phyloP scores from a whole-genome alignment of 2,797 vertebrate genomes.

The Astyanax mexicanus region DNA sequence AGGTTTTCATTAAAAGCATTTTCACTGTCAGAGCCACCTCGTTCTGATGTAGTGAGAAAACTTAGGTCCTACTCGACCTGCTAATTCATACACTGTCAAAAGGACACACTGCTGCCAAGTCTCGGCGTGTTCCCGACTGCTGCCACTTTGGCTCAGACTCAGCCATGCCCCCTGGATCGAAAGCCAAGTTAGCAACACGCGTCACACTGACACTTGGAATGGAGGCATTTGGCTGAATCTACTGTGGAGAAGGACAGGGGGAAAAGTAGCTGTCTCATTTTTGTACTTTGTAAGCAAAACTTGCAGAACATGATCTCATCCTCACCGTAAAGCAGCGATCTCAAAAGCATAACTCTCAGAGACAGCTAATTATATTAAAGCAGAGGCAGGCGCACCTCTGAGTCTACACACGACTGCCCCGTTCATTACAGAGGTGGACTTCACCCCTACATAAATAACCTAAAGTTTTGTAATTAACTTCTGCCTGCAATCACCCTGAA shows the following conservation, averaged over 20 bases:
- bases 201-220: slow-evolving; percentile 36
- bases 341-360: slow-evolving; percentile 63
- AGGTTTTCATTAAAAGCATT: slow-evolving; percentile 11
- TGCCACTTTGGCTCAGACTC: slow-evolving; percentile 22
- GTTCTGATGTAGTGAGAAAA: slow-evolving; percentile 33
- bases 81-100: slow-evolving; percentile 53
- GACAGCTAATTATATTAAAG: slow-evolving; percentile 77
- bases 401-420: background rate
- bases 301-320: slow-evolving; percentile 71
- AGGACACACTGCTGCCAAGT: slow-evolving; percentile 35
- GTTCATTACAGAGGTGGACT: slow-evolving; percentile 50
- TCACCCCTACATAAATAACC: slow-evolving; percentile 13
- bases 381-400: slow-evolving; percentile 59
- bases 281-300: slow-evolving; percentile 62
- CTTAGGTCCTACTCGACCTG: slow-evolving; percentile 36
- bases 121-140: slow-evolving; percentile 44
- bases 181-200: slow-evolving; percentile 19
- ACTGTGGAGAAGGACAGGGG: slow-evolving; percentile 29
- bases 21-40: slow-evolving; percentile 11
- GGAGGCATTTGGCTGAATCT: slow-evolving; percentile 38
- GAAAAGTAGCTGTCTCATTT: slow-evolving; percentile 36
- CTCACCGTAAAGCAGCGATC: slow-evolving; percentile 20
- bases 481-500: slow-evolving; percentile 24
- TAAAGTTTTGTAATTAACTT: slow-evolving; percentile 19
- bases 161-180: slow-evolving; percentile 16